Base-by-base conservation (phyloP, 2,888 invertebrate genomes). In the Tipula helvola region DNA sequence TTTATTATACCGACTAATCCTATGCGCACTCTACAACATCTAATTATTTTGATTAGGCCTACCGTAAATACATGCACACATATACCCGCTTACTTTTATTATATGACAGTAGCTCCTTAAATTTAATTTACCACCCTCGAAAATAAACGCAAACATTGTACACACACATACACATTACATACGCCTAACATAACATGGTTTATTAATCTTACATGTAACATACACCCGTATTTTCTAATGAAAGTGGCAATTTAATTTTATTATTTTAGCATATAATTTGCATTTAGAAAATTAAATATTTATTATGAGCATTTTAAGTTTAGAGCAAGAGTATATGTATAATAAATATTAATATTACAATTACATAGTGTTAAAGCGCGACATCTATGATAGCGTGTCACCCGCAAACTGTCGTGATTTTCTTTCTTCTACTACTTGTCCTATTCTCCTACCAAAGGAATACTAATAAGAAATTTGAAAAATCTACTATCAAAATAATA, bases 331-430 rank as follows among this genome's bases (percentile, higher is more conserved):
- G 71, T 71, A 71, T 71, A n/a, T n/a, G n/a, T n/a, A 71, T 18
- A 71, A 71, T 71, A 71, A 71, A 71, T 71, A 71, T 28, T 71
- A 71, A 71, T 71, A 71, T 71, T 71, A 71, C 71, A 71, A 71
- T 71, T 71, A 71, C 28, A 71, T 84, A 84, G 84, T 84, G 84
- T 84, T 84, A 84, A 84, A 71, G 71, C 41, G 84, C 41, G 84
- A 84, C 84, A 84, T 84, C 84, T 84, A 84, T 41, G 84, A 84
- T 84, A 41, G 84, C 84, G 84, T 84, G 84, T 41, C 41, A 84
- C 84, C 39, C 84, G 84, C 84, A 84, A 84, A 84, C 84, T 84
- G 41, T 84, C 84, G 84, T 84, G 84, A 84, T 84, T 84, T 84
- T 71, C 28, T 71, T 71, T 7, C 71, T 71, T 28, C 71, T 18